Evolutionary conservation across 2,797 vertebrate genomes (phyloP).

Genomic region (Spea hammondii): DNA sequence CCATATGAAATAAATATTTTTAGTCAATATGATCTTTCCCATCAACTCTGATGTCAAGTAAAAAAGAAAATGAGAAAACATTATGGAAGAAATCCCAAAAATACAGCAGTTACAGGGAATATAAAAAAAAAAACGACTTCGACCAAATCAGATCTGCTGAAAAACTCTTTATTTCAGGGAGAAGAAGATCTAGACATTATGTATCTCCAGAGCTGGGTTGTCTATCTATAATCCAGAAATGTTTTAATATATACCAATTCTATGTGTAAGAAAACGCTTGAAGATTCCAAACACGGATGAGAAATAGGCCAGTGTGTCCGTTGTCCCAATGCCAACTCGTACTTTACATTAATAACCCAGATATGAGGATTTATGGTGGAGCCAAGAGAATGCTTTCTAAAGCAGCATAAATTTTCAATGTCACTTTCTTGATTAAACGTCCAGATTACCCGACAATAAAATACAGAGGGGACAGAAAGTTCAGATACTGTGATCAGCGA

Average conservation of each 20-base stretch:
- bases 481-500: background rate
- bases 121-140: too few relatives aligned
- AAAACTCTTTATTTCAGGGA: too few relatives aligned
- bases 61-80: constrained; percentile 11
- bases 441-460: constrained; percentile 37
- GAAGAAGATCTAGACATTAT: too few relatives aligned
- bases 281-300: constrained; percentile 55
- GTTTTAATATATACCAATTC: background rate
- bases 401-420: constrained; percentile 31
- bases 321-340: constrained; percentile 59
- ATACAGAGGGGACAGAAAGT: constrained; percentile 9
- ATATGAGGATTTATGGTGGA: constrained; percentile 47
- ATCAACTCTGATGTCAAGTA: constrained; percentile 33
- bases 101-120: too few relatives aligned
- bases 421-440: constrained; percentile 44
- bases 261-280: constrained; percentile 6
- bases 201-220: too few relatives aligned
- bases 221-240: too few relatives aligned
- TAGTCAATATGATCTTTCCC: constrained; percentile 43
- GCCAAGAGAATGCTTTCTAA: constrained; percentile 20
- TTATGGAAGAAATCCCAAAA: background rate
- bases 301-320: constrained; percentile 63
- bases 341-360: constrained; percentile 57
- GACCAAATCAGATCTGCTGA: too few relatives aligned
- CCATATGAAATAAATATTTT: constrained; percentile 37